These are phyloP conservation scores for Sebastiscus albofasciatus DNA, from an alignment of 2,797 vertebrate species.

Conservation along the genomic window DNA sequence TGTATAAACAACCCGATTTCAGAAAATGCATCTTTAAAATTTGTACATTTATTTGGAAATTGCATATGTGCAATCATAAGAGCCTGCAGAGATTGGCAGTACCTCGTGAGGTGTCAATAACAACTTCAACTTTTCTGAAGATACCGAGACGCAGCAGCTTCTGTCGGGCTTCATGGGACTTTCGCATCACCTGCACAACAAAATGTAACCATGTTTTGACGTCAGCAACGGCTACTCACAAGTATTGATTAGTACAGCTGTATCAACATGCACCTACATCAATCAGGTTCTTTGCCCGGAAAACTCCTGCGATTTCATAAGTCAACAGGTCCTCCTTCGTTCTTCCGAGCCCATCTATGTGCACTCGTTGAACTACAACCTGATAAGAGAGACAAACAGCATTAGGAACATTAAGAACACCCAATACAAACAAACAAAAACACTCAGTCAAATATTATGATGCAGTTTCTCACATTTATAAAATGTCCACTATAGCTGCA, in stretches of 20 bases:
- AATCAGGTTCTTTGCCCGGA: constrained; percentile 94
- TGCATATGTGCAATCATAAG: background rate
- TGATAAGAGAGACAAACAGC: constrained; percentile 54
- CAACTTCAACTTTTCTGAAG: constrained; percentile 94
- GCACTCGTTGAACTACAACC: constrained; percentile 95
- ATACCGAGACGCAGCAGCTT: constrained; percentile 93
- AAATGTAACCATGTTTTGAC: background rate
- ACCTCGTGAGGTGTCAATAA: constrained; percentile 96
- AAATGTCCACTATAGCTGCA: background rate
- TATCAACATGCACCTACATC: constrained; percentile 84
- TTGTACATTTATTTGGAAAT: background rate
- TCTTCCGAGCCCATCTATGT: constrained; percentile 93
- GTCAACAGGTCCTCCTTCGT: constrained; percentile 95
- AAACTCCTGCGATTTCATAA: constrained; percentile 92
- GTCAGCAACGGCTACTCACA: background rate
- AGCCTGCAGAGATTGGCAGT: background rate
- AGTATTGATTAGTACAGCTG: background rate
- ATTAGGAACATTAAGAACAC: background rate
- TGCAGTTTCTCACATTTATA: background rate
- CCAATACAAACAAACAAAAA: background rate
- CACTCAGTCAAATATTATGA: background rate
- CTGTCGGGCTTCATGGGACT: constrained; percentile 93
- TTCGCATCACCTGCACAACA: constrained; percentile 91
- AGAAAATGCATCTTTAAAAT: background rate
- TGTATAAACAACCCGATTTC: accelerated